Conservation (phyloP, 1,140 invertebrate genomes). For the Camponotus floridanus region DNA sequence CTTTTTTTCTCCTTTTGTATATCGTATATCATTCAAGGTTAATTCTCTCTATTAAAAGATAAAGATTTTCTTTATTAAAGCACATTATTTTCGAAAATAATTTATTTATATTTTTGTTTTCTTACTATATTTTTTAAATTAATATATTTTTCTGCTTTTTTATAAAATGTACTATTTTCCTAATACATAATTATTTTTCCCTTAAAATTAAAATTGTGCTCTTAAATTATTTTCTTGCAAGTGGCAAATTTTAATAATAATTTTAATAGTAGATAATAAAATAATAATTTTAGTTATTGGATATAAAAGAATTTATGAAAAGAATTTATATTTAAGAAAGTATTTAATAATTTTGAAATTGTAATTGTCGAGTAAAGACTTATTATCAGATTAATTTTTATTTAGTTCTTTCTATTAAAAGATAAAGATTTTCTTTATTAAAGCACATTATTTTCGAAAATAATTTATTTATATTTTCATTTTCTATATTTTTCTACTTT, state of each 20-base stretch:
- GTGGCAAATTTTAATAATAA: neutral
- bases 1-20: conserved; percentile 22
- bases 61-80: neutral
- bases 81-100: neutral
- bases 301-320: neutral
- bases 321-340: neutral
- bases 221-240: too few species aligned
- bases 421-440: neutral
- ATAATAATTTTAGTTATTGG: too few species aligned
- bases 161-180: neutral
- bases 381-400: neutral
- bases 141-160: conserved; percentile 9
- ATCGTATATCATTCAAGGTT: neutral
- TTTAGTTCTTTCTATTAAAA: neutral
- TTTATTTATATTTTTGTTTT: neutral
- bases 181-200: neutral
- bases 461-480: neutral
- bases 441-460: neutral
- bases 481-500: neutral
- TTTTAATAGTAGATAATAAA: too few species aligned
- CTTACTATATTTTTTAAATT: neutral
- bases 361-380: neutral
- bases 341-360: conserved; percentile 2
- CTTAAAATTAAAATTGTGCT: neutral
- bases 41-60: too few species aligned